Base-by-base conservation (phyloP, 2,113 vertebrate genomes). In the Indicator indicator region DNA sequence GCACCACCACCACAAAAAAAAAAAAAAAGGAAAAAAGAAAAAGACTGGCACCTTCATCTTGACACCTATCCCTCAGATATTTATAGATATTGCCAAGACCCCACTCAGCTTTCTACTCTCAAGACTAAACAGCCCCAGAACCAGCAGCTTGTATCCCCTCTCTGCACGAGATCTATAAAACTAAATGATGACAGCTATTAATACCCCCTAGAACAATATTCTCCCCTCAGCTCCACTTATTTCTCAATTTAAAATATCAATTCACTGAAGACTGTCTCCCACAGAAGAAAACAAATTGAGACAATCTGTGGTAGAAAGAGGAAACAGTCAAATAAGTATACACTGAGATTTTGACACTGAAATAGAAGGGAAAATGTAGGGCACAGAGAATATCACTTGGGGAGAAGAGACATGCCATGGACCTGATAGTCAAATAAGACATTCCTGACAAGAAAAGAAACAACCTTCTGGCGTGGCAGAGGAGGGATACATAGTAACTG, bases 181-280 rank as follows among this genome's bases (percentile, higher is more conserved):
- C 65, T 86, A 74, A 88, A 59, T 32, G 40, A 92, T 46, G 69
- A 77, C 89, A 92, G 38, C 69, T 92, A 90, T 93, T 94, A 90
- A 92, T 71, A 90, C 58, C 70, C 83, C 9, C 90, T 28, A 76
- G 59, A 48, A 88, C 84, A 90, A 63, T 68, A 94, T 55, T 50
- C n/a, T 88, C 54, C 40, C n/a, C 68, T 59, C 46, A 93, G 93
- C 81, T 93, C 63, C 72, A 83, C 56, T 86, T 79, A 65, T 52
- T 83, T 88, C 91, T 79, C 88, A 83, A 44, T 86, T 88, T 90
- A 46, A 77, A 86, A 63, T 52, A 93, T 27, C 67, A 83, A 27
- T 70, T 81, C 50, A 71, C 42, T 75, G 40, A 74, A 86, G 68
- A 72, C n/a, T 60, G 4, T 33, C 58, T 84, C 63, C 48, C 38